Evolutionary conservation across 2,797 vertebrate species (phyloP).

Genomic region (Notoglanidium macrostoma): DNA sequence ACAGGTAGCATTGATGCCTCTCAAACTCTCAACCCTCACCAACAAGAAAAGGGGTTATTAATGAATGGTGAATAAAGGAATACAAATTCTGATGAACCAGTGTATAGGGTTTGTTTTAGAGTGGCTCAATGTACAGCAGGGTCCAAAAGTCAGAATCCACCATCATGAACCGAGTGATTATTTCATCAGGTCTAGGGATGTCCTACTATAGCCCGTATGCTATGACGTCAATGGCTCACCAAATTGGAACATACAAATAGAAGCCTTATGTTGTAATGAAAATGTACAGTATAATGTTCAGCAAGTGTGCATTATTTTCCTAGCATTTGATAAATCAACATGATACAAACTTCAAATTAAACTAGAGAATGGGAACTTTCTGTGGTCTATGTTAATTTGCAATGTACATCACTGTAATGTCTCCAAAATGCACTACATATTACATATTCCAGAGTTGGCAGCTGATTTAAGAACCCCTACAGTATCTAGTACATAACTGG

Average conservation of each 20-base stretch:
- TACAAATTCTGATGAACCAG: not conserved
- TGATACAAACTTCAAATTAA: not conserved
- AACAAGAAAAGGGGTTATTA: not conserved
- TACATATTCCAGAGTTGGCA: not conserved
- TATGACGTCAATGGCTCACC: not conserved
- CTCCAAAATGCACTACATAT: not conserved
- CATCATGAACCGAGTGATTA: not conserved
- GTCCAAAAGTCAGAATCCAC: not conserved
- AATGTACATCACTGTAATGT: not conserved
- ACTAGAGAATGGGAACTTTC: not conserved
- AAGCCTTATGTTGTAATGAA: not conserved
- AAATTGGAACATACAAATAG: not conserved
- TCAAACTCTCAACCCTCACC: not conserved
- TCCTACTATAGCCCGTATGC: not conserved
- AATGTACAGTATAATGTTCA: not conserved
- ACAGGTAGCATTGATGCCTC: not conserved
- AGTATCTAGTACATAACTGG: not conserved
- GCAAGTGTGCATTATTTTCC: not conserved
- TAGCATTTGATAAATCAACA: not conserved
- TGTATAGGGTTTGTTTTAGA: not conserved
- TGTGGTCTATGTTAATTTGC: not conserved
- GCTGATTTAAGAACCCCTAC: not conserved
- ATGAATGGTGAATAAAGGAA: not conserved
- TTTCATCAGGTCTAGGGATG: not conserved
- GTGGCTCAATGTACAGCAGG: not conserved